Base-by-base conservation (phyloP, 2,797 vertebrate species). In the Aeoliscus strigatus region DNA sequence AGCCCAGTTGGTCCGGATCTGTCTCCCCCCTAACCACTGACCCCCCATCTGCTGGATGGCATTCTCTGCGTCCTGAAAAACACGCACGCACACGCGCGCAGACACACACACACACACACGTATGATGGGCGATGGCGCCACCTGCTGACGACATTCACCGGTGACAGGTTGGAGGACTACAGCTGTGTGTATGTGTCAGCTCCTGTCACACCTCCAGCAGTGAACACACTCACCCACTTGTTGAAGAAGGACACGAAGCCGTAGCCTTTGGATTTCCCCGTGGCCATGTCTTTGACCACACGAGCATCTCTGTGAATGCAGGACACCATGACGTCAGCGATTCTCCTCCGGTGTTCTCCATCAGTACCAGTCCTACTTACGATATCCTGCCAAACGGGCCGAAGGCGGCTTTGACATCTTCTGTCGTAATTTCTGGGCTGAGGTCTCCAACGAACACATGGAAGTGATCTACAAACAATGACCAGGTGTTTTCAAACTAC, bases 171-270 rank as follows among this genome's bases (percentile, higher is more conserved):
- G n/a, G n/a, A n/a, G n/a, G n/a, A n/a, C n/a, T n/a, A n/a, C n/a
- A n/a, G n/a, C n/a, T n/a, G n/a, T n/a, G n/a, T n/a, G n/a, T n/a
- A n/a, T n/a, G n/a, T n/a, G n/a, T n/a, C n/a, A n/a, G n/a, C n/a
- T n/a, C n/a, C n/a, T n/a, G n/a, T n/a, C n/a, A n/a, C n/a, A n/a
- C n/a, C n/a, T n/a, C n/a, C n/a, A n/a, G n/a, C n/a, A n/a, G n/a
- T n/a, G n/a, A n/a, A n/a, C n/a, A n/a, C n/a, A 67, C 89, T 84
- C 71, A 97, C 95, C 95, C 94, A 97, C 86, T 98, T 97, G 80
- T 97, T 96, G 87, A 96, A 96, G 88, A 98, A 98, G 69, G 96
- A 98, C 45, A 99, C 95, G 51, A 99, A 99, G 71, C 96, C 96
- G 33, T 99, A 98, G 77, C 95, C 96, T 84, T 95, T 99, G 45